Evolutionary conservation across 2,797 vertebrate species (phyloP).

Genomic region (Hypotaenidia okinawae): DNA sequence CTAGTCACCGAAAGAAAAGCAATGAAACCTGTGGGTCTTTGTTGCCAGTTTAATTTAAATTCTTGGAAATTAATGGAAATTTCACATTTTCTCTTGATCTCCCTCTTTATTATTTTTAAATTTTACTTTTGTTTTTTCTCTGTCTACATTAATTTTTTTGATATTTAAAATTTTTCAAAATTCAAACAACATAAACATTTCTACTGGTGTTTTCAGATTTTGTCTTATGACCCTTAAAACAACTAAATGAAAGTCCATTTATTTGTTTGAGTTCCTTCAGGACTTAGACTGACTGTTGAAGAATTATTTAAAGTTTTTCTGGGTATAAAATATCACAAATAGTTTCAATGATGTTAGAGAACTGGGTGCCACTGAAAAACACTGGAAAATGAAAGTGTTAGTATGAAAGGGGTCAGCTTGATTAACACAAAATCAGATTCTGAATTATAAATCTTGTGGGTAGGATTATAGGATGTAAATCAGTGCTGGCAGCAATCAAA

Average conservation of each 20-base stretch:
- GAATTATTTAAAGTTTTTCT: background rate
- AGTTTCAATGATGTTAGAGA: background rate
- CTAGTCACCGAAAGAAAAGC: background rate
- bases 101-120: background rate
- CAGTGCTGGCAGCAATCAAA: rapidly evolving
- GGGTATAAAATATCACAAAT: background rate
- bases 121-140: background rate
- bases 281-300: background rate
- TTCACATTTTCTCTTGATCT: background rate
- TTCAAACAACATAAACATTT: background rate
- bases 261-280: background rate
- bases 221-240: background rate
- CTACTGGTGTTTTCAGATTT: background rate
- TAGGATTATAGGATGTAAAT: background rate
- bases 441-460: background rate
- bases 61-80: background rate
- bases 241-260: background rate
- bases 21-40: background rate
- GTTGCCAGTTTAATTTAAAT: background rate
- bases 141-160: background rate
- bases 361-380: background rate
- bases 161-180: background rate
- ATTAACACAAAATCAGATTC: background rate
- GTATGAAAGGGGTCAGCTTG: background rate
- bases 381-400: background rate